Conservation (phyloP, 2,797 vertebrate genomes). For the Thamnophis elegans region DNA sequence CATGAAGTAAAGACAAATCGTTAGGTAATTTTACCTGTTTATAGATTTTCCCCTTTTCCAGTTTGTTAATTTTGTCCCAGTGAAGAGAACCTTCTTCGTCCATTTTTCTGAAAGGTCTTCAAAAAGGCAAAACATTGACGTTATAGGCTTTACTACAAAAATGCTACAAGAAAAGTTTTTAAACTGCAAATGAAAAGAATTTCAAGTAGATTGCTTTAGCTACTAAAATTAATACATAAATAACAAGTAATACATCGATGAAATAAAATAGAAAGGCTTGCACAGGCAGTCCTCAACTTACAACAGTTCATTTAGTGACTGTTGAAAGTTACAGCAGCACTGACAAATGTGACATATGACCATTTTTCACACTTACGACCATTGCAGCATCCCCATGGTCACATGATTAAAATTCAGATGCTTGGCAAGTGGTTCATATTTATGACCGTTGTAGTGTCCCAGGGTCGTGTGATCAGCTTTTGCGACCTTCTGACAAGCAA, state of each 20-base stretch:
- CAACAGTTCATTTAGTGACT: no score
- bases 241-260: background rate
- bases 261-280: background rate
- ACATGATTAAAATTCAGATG: no score
- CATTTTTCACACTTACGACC: no score
- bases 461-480: no score
- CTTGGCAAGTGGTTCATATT: no score
- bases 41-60: conserved; percentile 82
- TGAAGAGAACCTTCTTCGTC: conserved; percentile 78
- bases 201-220: conserved; percentile 7
- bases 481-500: no score
- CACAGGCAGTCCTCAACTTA: no score
- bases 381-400: no score
- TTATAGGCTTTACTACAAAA: background rate
- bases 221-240: conserved; percentile 7
- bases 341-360: no score
- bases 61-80: conserved; percentile 78
- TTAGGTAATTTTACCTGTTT: conserved; percentile 72
- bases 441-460: no score
- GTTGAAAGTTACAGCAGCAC: no score
- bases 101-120: conserved; percentile 79
- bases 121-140: conserved; percentile 26
- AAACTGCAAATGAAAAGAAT: background rate
- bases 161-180: conserved; percentile 18
- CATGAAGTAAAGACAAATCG: background rate